Evolutionary conservation across 2,888 invertebrate genomes (phyloP), one percentile per base, ranked within the genome.

Genomic region (Clusia tigrina): DNA sequence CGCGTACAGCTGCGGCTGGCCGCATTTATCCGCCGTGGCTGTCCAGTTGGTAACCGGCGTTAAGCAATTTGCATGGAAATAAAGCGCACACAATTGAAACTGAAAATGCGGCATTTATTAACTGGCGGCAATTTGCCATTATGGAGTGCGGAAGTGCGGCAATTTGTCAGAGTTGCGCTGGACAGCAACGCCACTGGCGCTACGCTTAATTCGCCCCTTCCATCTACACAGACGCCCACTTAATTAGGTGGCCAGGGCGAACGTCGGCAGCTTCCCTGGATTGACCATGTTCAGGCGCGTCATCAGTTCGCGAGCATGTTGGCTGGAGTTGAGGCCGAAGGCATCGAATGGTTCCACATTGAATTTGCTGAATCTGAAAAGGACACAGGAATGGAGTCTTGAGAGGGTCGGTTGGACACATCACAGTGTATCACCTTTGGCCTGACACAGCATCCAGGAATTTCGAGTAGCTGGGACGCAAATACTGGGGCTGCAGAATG

Each of bases 391-490:
- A n/a, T n/a, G n/a, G n/a, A n/a, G n/a, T n/a, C n/a, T n/a, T n/a
- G n/a, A n/a, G n/a, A n/a, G n/a, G n/a, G n/a, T n/a, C n/a, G n/a
- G n/a, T n/a, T n/a, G n/a, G n/a, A n/a, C n/a, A n/a, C n/a, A n/a
- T n/a, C n/a, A n/a, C n/a, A n/a, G n/a, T n/a, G n/a, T n/a, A n/a
- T 82, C 77, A 88, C 89, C 89, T 85, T 80, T 88, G 89, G 52
- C 91, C 91, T 0, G 94, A 94, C 66, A 93, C 86, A 64, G 87
- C 87, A 68, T 88, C 87, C 48, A 95, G 84, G 81, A 94, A 94
- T 78, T 90, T 91, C 88, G 91, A 93, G 82, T 95, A 95, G 60
- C 92, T 92, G n/a, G 89, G 86, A 68, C 94, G 86, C 67, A 95
- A 81, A 76, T 89, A 90, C 63, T 90, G 89, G 0, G 94, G 93